Evolutionary conservation across 2,888 invertebrate species (phyloP).

Genomic region (Parnassius smintheus): DNA sequence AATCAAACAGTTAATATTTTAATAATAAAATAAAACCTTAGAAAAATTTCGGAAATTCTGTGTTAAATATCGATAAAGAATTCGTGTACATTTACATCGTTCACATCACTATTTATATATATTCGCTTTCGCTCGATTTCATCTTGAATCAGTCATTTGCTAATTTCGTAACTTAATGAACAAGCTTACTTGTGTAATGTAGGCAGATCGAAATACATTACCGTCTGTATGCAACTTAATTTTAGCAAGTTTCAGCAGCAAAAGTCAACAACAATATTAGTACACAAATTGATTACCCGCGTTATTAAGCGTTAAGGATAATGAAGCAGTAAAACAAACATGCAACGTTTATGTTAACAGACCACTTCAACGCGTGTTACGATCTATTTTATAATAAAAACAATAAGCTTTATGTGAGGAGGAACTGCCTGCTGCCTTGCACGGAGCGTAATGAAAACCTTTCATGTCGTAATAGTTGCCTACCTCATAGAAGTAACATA

Average conservation of each 20-base stretch:
- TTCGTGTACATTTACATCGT: background rate
- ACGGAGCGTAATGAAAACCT: slow-evolving; percentile 1
- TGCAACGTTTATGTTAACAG: slow-evolving; percentile 4
- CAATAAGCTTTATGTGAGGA: slow-evolving; percentile 4
- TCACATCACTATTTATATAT: slow-evolving; percentile 16
- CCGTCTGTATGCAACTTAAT: slow-evolving; percentile 4
- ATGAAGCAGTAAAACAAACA: slow-evolving; percentile 10
- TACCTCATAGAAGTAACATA: background rate
- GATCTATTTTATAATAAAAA: slow-evolving; percentile 15
- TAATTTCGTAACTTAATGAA: slow-evolving; percentile 37
- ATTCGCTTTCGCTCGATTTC: slow-evolving; percentile 25
- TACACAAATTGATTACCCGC: slow-evolving; percentile 10
- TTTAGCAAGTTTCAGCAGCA: background rate
- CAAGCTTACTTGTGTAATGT: slow-evolving; percentile 14
- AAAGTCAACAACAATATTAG: slow-evolving; percentile 1
- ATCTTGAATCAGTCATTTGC: slow-evolving; percentile 39
- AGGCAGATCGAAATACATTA: slow-evolving; percentile 1
- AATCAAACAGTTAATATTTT: too few relatives aligned
- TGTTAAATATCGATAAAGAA: slow-evolving; percentile 1
- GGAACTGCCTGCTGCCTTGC: background rate
- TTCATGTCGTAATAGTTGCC: slow-evolving; percentile 4
- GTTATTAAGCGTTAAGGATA: slow-evolving; percentile 10
- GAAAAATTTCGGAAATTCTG: too few relatives aligned
- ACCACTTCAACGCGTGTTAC: background rate
- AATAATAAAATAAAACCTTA: too few relatives aligned